phyloP scores from a whole-genome alignment of 2,113 vertebrate genomes.

The Syrrhaptes paradoxus region DNA sequence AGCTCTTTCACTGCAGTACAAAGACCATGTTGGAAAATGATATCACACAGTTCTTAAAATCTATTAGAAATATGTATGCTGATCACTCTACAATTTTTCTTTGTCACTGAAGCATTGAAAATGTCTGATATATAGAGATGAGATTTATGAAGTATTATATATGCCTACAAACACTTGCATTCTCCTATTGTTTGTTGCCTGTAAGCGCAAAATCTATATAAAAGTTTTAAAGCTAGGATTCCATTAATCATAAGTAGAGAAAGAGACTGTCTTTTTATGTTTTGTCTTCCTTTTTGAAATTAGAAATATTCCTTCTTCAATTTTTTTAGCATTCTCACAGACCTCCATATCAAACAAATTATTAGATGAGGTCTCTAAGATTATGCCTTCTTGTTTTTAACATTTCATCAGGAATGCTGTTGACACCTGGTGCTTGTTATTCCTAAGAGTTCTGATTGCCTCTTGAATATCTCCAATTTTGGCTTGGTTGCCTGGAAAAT shows the following conservation, averaged over 20 bases:
- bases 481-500: conserved; percentile 5
- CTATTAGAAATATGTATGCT: not conserved
- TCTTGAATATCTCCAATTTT: conserved; percentile 45
- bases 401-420: not conserved
- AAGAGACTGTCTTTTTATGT: conserved; percentile 13
- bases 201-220: not conserved
- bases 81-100: not conserved
- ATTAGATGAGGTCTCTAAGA: not conserved
- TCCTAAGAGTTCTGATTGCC: conserved; percentile 23
- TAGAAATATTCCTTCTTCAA: not conserved
- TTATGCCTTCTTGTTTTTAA: not conserved
- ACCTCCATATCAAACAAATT: not conserved
- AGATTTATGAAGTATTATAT: not conserved
- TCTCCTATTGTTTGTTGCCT: conserved; percentile 1
- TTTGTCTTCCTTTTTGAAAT: not conserved
- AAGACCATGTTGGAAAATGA: not conserved
- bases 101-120: conserved; percentile 35
- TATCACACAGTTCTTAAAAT: not conserved
- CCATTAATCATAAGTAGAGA: not conserved
- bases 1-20: not conserved
- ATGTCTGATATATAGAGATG: not conserved
- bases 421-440: conserved; percentile 44
- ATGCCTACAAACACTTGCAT: conserved; percentile 4
- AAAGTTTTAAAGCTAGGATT: not conserved
- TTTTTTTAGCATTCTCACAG: not conserved